A percentile compares a stretch with the other conserved stretches of the same genome.
Evolutionary conservation across 2,888 invertebrate genomes (phyloP).

Genomic region (Lampropteryx suffumata): DNA sequence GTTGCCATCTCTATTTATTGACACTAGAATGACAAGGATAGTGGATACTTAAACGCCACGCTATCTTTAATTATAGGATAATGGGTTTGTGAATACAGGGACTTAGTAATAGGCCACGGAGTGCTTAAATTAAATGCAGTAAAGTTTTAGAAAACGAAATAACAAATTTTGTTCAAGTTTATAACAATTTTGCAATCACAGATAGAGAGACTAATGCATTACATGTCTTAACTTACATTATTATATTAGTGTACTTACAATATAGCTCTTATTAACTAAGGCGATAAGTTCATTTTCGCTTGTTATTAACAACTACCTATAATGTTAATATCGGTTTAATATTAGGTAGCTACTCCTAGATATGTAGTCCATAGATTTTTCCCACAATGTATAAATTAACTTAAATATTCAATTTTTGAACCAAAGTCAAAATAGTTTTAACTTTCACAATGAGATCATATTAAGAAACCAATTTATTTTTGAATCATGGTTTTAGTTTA

Average conservation of each 20-base stretch:
- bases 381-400: too few relatives aligned
- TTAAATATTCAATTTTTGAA: not conserved
- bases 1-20: too few relatives aligned
- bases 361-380: too few relatives aligned
- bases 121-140: conserved; percentile 1
- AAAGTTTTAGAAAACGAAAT: conserved; percentile 5
- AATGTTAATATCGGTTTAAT: too few relatives aligned
- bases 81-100: not conserved
- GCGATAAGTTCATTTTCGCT: not conserved
- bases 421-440: not conserved
- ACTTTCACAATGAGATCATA: not conserved
- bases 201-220: conserved; percentile 13
- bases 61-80: too few relatives aligned
- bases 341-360: too few relatives aligned
- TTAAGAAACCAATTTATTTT: not conserved
- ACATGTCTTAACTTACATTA: conserved; percentile 2
- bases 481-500: too few relatives aligned
- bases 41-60: too few relatives aligned
- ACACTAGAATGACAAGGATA: too few relatives aligned
- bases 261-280: not conserved
- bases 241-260: not conserved
- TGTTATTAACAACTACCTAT: too few relatives aligned
- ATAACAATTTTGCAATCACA: conserved; percentile 22
- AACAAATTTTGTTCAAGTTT: conserved; percentile 13
- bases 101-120: not conserved